Evolutionary conservation across 2,797 vertebrate species (phyloP).

Genomic region (Cygnus olor): DNA sequence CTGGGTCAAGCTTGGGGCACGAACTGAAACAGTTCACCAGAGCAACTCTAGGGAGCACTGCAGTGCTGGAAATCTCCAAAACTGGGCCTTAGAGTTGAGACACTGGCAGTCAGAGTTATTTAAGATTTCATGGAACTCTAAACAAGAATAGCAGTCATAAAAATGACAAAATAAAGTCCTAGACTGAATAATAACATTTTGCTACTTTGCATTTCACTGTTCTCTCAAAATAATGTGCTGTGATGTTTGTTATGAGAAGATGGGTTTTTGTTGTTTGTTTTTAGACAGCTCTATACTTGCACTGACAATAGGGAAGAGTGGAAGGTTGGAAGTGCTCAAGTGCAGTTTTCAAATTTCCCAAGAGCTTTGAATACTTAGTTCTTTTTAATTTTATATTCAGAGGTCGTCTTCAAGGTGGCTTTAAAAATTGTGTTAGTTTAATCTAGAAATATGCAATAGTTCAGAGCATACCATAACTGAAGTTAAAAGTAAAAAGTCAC

Average conservation of each 20-base stretch:
- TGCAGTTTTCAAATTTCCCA: background rate
- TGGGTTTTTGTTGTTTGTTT: too few relatives aligned
- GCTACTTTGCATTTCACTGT: conserved; percentile 1
- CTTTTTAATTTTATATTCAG: background rate
- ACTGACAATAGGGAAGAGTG: background rate
- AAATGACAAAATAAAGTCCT: conserved; percentile 33
- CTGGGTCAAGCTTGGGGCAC: background rate
- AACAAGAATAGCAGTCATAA: background rate
- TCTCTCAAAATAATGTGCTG: background rate
- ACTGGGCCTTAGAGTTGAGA: background rate
- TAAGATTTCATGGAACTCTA: background rate
- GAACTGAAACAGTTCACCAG: background rate
- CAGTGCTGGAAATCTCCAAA: conserved; percentile 1
- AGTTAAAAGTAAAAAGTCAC: background rate
- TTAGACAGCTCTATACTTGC: background rate
- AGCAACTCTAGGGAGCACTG: conserved; percentile 35
- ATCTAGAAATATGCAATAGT: background rate
- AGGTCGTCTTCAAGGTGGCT: background rate
- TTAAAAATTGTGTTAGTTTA: background rate
- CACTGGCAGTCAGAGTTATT: background rate
- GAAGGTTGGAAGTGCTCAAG: rapidly evolving
- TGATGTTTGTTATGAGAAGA: background rate
- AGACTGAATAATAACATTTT: conserved; percentile 34
- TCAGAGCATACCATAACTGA: rapidly evolving
- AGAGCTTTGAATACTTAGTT: background rate